Conservation (phyloP, 2,888 invertebrate species). For the Branchellion lobata region DNA sequence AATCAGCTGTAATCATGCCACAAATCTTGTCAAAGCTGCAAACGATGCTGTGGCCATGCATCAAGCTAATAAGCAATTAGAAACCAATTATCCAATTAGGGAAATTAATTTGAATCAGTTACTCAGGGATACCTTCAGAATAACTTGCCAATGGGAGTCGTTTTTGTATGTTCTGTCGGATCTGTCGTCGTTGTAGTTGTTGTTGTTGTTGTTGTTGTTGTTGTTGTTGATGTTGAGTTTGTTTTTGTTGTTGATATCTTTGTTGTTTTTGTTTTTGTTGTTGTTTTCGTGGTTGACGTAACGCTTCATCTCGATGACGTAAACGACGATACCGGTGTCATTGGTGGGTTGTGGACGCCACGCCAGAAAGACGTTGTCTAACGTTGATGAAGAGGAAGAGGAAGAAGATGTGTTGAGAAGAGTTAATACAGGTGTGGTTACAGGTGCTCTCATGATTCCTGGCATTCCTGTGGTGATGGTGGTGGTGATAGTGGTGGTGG, state of each 20-base stretch:
- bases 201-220: neutral
- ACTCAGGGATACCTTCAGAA: neutral
- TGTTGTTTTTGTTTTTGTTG: slow-evolving; percentile 10
- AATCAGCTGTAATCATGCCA: no score
- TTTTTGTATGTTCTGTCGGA: no score
- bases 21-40: no score
- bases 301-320: slow-evolving; percentile 31
- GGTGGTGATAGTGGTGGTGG: neutral
- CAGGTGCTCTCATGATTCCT: slow-evolving; percentile 16
- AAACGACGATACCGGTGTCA: slow-evolving; percentile 23
- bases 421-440: slow-evolving; percentile 23
- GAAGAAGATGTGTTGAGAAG: slow-evolving; percentile 2
- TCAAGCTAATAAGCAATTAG: neutral
- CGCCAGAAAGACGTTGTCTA: slow-evolving; percentile 20
- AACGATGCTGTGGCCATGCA: no score
- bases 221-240: no score
- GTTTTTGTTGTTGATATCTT: no score
- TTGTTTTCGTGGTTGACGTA: slow-evolving; percentile 4
- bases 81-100: neutral
- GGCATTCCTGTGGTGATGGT: slow-evolving; percentile 35
- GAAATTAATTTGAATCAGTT: neutral
- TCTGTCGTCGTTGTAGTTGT: no score
- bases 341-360: slow-evolving; percentile 29
- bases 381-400: neutral
- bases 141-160: slow-evolving; percentile 14